These are phyloP conservation scores for Drosophila kanapiae DNA, from an alignment of 1,140 invertebrate species.

Conservation along the genomic window DNA sequence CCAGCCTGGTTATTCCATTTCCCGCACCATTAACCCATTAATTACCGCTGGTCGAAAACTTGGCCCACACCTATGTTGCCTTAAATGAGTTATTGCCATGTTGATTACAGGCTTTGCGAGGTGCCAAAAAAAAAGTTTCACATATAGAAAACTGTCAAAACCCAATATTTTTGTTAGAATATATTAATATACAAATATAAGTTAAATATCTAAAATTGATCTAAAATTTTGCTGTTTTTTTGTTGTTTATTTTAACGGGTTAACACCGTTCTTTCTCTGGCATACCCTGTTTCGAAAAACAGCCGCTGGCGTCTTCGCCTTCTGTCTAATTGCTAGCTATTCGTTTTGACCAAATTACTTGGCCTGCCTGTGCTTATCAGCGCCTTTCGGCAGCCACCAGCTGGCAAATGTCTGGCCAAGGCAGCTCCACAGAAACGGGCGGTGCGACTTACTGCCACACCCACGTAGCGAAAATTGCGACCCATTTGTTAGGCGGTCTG, in stretches of 20 bases:
- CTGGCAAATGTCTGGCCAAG: neutral
- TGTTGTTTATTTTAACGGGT: neutral
- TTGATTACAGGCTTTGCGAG: neutral
- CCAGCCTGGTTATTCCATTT: slow-evolving; percentile 17
- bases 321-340: slow-evolving; percentile 74
- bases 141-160: neutral
- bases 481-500: slow-evolving; percentile 54
- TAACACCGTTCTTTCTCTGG: neutral
- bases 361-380: slow-evolving; percentile 46
- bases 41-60: slow-evolving; percentile 25
- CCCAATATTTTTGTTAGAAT: neutral
- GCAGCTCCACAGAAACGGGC: neutral
- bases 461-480: slow-evolving; percentile 44
- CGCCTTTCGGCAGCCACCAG: slow-evolving; percentile 20
- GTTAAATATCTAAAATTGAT: neutral
- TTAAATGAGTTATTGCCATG: slow-evolving; percentile 7
- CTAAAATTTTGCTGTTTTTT: neutral
- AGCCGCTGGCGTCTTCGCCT: slow-evolving; percentile 31
- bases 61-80: slow-evolving; percentile 4
- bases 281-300: neutral
- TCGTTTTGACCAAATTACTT: slow-evolving; percentile 62
- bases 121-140: neutral
- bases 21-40: slow-evolving; percentile 31
- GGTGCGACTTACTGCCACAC: slow-evolving; percentile 21
- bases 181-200: neutral